These are phyloP conservation scores for Eulithis testata DNA, from an alignment of 2,888 invertebrate species.

Conservation along the genomic window DNA sequence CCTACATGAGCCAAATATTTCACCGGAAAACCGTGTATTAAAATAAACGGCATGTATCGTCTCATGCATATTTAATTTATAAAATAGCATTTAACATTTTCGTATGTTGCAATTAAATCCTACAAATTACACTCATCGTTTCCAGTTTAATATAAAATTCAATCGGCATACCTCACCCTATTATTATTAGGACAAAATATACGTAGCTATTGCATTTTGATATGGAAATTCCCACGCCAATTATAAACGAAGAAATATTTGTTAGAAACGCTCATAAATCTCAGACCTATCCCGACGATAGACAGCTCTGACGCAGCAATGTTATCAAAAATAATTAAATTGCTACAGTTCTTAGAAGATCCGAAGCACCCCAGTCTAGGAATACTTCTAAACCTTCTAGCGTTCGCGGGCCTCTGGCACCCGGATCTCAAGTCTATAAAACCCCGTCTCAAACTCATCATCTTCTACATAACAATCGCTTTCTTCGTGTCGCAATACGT, in stretches of 20 bases:
- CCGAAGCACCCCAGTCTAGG: constrained; percentile 60
- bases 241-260: constrained; percentile 38
- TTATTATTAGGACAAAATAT: constrained; percentile 58
- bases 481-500: constrained; percentile 65
- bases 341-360: constrained; percentile 52
- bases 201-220: constrained; percentile 51
- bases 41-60: constrained; percentile 23
- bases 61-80: constrained; percentile 25
- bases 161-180: constrained; percentile 49
- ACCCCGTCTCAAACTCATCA: constrained; percentile 50
- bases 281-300: constrained; percentile 13
- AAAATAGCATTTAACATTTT: constrained; percentile 30
- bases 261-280: constrained; percentile 26
- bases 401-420: constrained; percentile 59
- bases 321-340: constrained; percentile 32
- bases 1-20: neutral
- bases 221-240: constrained; percentile 51
- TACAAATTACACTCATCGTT: constrained; percentile 48
- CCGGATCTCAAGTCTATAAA: constrained; percentile 45
- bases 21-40: constrained; percentile 21
- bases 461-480: constrained; percentile 51
- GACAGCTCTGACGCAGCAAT: constrained; percentile 21
- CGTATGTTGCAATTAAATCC: constrained; percentile 38
- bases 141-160: constrained; percentile 48
- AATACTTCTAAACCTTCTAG: constrained; percentile 56